Evolutionary conservation across 1,140 invertebrate genomes (phyloP), one percentile per base, ranked within the genome.

Genomic region (Elymnias hypermnestra): DNA sequence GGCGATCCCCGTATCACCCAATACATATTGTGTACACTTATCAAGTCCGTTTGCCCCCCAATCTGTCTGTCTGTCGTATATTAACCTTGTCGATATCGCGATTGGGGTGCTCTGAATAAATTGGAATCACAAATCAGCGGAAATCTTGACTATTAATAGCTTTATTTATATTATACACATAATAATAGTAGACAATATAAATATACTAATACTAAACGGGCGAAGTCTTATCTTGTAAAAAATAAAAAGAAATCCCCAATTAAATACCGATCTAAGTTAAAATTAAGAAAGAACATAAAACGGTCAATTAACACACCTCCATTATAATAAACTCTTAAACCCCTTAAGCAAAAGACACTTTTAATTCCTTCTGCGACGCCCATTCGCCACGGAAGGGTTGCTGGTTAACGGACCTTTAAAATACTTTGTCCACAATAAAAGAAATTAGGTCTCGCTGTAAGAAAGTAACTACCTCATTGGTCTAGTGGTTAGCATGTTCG

Each of bases 341-440:
- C 57, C 53, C 38, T 1, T 26, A 53, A 44, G 35, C 49, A 22
- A 18, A 42, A 26, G 28, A 44, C 51, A 61, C 52, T 63, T 67
- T 67, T 67, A 67, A 63, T 67, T 63, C 60, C 48, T 43, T 18
- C 38, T 21, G 54, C 40, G 50, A 29, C 1, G 13, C 31, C 40
- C 53, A 61, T 67, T 67, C 57, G 51, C 48, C 22, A 63, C 46
- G 64, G 57, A 57, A 56, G 64, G 53, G 54, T 63, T 58, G 46
- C 10, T 17, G 43, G 12, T 35, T 57, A 67, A 63, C 53, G 50
- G 38, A 58, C 60, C 61, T 53, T 58, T 37, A 39, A 51, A 63
- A 40, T 61, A 52, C 55, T 63, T 53, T 50, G 46, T 45, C 19
- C 38, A 19, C 37, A 39, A 39, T 52, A 40, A 45, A 52, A 45